phyloP scores from a whole-genome alignment of 2,113 vertebrate species.

The Maccullochella peelii region DNA sequence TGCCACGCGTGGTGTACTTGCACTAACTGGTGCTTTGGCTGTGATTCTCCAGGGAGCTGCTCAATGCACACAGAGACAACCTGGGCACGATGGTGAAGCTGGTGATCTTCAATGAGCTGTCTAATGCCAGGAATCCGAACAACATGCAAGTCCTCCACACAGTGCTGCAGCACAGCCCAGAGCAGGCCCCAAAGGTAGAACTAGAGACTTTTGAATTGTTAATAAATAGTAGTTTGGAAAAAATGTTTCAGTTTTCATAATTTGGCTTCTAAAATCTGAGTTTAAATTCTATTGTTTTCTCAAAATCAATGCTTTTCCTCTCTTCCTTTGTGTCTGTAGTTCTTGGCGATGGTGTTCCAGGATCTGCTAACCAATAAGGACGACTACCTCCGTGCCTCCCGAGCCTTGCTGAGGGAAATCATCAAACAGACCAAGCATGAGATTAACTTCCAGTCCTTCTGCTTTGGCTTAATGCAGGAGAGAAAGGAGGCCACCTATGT shows the following conservation, averaged over 20 bases:
- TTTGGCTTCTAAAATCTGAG: background rate
- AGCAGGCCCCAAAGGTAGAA: conserved; percentile 95
- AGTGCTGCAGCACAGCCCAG: conserved; percentile 94
- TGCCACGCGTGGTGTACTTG: background rate
- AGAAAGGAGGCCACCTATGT: conserved; percentile 91
- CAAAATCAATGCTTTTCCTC: background rate
- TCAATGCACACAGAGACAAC: conserved; percentile 95
- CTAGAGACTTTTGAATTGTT: background rate
- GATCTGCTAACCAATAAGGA: conserved; percentile 97
- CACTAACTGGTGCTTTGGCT: conserved; percentile 5
- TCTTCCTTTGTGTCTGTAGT: conserved; percentile 80
- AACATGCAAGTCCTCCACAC: conserved; percentile 99
- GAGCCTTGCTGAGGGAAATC: conserved; percentile 95
- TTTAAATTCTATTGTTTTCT: background rate
- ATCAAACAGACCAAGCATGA: conserved; percentile 99
- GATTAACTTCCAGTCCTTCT: conserved; percentile 98
- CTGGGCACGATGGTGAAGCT: conserved; percentile 96
- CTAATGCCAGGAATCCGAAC: conserved; percentile 97
- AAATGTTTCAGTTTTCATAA: background rate
- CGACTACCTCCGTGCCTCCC: conserved; percentile 93
- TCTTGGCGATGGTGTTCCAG: conserved; percentile 99
- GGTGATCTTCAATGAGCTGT: conserved; percentile 97
- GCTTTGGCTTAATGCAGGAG: conserved; percentile 97
- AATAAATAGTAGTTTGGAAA: background rate
- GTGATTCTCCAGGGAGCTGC: conserved; percentile 88